Evolutionary conservation across 2,797 vertebrate genomes (phyloP).

Genomic region (Hipposideros larvatus): DNA sequence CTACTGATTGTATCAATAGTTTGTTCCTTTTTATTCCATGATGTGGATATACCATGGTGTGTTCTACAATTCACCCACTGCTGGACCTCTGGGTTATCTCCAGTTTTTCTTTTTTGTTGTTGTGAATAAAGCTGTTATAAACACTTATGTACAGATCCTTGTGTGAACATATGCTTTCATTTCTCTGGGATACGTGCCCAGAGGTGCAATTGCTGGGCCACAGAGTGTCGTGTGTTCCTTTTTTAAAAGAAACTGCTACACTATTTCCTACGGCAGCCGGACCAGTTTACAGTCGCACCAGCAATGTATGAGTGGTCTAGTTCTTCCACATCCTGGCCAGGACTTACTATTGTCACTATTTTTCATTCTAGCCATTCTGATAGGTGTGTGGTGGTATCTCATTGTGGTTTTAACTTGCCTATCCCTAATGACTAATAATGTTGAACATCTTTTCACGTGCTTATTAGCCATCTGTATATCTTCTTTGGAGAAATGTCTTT

Average conservation of each 20-base stretch:
- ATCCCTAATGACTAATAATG: neutral
- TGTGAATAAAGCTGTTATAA: neutral
- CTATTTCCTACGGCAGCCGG: neutral
- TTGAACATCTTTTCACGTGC: neutral
- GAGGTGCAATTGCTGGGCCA: neutral
- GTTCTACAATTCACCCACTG: neutral
- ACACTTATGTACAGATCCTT: neutral
- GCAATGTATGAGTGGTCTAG: neutral
- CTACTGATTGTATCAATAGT: neutral
- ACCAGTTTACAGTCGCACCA: neutral
- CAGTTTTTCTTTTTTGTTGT: neutral
- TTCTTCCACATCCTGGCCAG: neutral
- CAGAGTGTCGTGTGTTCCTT: neutral
- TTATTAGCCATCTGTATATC: neutral
- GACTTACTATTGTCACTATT: neutral
- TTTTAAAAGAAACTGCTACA: too few species aligned
- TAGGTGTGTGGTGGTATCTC: neutral
- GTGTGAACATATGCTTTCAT: neutral
- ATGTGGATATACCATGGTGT: neutral
- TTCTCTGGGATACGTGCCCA: neutral
- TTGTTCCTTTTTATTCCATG: neutral
- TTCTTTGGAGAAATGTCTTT: neutral
- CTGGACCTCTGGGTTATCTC: neutral
- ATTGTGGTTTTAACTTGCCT: neutral
- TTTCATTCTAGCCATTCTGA: neutral